Percentiles rank a stretch among this genome's conserved stretches.
phyloP scores from a whole-genome alignment of 2,797 vertebrate species.

The Todus mexicanus region DNA sequence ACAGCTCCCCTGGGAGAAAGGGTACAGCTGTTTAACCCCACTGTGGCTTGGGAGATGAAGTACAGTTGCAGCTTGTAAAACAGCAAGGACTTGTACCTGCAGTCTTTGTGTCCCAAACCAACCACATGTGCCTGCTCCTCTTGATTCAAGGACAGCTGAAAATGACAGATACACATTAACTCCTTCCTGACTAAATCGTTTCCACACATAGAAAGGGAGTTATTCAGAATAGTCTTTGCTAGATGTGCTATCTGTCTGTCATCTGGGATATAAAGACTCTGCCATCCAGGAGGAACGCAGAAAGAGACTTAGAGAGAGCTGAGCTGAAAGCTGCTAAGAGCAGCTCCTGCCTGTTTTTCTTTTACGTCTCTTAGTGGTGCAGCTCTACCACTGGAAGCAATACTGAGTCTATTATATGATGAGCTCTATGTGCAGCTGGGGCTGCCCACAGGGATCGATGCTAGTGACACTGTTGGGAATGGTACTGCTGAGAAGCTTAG shows the following conservation, averaged over 20 bases:
- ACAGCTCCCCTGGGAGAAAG: neutral
- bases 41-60: neutral
- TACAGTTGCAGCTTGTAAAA: neutral
- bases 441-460: neutral
- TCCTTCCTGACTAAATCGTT: neutral
- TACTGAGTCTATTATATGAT: neutral
- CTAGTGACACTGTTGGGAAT: neutral
- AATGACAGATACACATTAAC: neutral
- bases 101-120: neutral
- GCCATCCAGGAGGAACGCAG: neutral
- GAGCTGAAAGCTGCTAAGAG: neutral
- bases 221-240: neutral
- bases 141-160: neutral
- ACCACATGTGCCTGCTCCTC: neutral
- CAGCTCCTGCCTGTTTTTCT: neutral
- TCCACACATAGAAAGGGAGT: neutral
- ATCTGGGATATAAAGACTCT: neutral
- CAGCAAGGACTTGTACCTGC: neutral
- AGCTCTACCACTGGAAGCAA: neutral
- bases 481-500: neutral
- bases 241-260: neutral
- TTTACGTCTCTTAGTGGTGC: neutral
- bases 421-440: neutral
- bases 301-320: neutral
- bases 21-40: neutral